A percentile compares a stretch with the other conserved stretches of the same genome.
Evolutionary conservation across 1,140 invertebrate species (phyloP).

Genomic region (Papilio aristodemus): DNA sequence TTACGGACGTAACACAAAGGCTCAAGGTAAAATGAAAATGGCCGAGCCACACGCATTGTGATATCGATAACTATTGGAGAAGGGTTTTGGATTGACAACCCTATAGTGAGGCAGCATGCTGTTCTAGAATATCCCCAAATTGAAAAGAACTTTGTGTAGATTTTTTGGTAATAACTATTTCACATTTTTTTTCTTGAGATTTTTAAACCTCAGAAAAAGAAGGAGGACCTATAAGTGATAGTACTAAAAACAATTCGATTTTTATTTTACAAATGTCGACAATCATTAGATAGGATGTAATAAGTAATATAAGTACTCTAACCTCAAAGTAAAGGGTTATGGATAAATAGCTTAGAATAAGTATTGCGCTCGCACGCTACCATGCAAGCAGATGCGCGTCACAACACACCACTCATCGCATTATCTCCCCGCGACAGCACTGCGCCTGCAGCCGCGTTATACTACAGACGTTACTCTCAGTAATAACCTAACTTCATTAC

Average conservation of each 20-base stretch:
- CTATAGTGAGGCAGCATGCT: neutral
- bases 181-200: no score
- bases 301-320: neutral
- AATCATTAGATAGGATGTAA: no score
- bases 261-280: neutral
- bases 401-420: constrained; percentile 24
- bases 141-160: no score
- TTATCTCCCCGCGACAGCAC: constrained; percentile 23
- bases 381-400: constrained; percentile 17
- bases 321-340: neutral
- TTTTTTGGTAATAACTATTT: no score
- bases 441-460: neutral
- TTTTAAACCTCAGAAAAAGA: neutral
- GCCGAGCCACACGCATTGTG: constrained; percentile 18
- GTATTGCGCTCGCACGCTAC: constrained; percentile 11
- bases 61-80: constrained; percentile 10
- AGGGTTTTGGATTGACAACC: constrained; percentile 1
- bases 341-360: constrained; percentile 2
- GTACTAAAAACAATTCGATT: neutral
- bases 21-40: constrained; percentile 24
- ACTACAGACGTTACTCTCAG: constrained; percentile 2
- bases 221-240: neutral
- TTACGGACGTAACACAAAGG: constrained; percentile 21
- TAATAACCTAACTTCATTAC: neutral
- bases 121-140: neutral